A percentile compares a stretch with the other conserved stretches of the same genome.
Conservation (phyloP, 2,797 vertebrate genomes). For the Sphenopsis melanotis region DNA sequence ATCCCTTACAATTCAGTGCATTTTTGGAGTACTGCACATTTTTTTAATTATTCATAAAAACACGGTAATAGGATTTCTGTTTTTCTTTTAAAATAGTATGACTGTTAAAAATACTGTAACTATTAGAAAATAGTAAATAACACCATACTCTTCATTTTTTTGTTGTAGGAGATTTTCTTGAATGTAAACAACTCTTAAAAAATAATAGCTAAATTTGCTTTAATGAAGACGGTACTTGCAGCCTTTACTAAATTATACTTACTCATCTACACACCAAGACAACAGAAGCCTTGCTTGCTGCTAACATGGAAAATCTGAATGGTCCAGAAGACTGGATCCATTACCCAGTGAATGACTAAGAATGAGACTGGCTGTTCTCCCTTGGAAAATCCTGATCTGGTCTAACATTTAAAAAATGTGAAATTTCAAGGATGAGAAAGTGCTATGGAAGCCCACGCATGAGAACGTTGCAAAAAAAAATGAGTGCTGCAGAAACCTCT, state of each 20-base stretch:
- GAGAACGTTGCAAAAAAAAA: neutral
- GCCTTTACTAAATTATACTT: neutral
- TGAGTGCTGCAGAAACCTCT: neutral
- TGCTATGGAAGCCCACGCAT: neutral
- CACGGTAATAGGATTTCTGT: neutral
- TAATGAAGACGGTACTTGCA: neutral
- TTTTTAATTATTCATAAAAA: conserved; percentile 28
- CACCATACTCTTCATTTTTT: neutral
- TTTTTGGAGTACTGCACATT: neutral
- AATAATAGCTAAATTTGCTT: neutral
- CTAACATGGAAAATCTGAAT: neutral
- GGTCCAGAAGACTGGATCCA: neutral
- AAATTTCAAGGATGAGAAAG: neutral
- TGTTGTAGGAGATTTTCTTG: neutral
- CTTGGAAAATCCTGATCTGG: neutral
- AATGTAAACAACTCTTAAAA: neutral
- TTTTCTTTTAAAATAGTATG: neutral
- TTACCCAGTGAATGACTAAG: neutral
- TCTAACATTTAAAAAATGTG: neutral
- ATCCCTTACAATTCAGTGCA: neutral
- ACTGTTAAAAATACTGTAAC: neutral
- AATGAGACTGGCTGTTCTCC: neutral
- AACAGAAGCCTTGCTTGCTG: neutral
- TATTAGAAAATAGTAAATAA: neutral
- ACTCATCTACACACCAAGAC: neutral